Base-by-base conservation (phyloP, 2,888 invertebrate species). In the Phyllotreta cruciferae region DNA sequence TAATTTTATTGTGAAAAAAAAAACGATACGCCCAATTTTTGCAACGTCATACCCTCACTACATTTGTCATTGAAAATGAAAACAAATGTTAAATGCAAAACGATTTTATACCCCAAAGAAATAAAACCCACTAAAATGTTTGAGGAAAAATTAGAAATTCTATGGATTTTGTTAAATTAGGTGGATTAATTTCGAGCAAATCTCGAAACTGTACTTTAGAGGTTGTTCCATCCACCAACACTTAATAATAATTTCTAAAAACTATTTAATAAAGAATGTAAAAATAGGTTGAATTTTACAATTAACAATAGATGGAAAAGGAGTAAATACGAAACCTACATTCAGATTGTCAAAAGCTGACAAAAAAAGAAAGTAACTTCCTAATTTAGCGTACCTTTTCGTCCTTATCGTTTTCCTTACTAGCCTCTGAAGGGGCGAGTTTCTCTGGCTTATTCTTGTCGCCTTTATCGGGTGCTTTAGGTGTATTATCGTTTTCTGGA, bases 401-500 rank as follows among this genome's bases (percentile, higher is more conserved):
- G 62, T 75, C 73, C 63, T 73, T 74, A 66, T 73, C 73, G 49
- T 71, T 74, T 56, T 75, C 75, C 55, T 71, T 70, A 37, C 36
- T 80, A 73, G 82, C 81, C 71, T 84, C 84, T 72, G 80, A 80
- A 71, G 79, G 74, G 74, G 79, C 74, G 74, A 79, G 81, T 71
- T 81, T 82, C 73, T 82, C 79, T 71, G 81, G 79, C 79, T 83
- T 85, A 61, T 83, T 80, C 77, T 85, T 85, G 73, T 85, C 78
- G 69, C 69, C 77, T 87, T 89, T 89, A 83, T 90, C 89, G 75
- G 89, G 89, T 79, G 89, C 88, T 83, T 90, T 89, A 70, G 89
- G 88, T 85, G 89, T 87, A 84, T 86, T 87, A 83, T 88, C 88
- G 84, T 89, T 87, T 82, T 89, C 88, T 83, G 90, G 90, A 82